Evolutionary conservation across 2,113 vertebrate species (phyloP).

Genomic region (Galbula dea): DNA sequence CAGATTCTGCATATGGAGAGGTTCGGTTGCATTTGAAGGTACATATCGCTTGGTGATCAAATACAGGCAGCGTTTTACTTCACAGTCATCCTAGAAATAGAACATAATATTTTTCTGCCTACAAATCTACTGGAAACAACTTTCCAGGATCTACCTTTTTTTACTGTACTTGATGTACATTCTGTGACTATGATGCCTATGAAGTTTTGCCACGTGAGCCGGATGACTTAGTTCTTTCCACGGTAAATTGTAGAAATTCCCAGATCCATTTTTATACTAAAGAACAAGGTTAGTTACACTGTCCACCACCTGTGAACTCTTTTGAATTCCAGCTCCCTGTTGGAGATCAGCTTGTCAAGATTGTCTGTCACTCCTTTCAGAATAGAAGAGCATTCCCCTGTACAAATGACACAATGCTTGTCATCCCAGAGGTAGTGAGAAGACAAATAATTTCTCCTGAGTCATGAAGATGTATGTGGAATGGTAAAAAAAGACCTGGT

Average conservation of each 20-base stretch:
- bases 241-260: neutral
- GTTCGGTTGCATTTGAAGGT: neutral
- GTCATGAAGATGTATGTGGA: neutral
- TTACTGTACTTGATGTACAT: conserved; percentile 27
- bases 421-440: conserved; percentile 29
- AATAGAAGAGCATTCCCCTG: neutral
- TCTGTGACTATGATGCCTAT: conserved; percentile 18
- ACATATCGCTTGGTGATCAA: neutral
- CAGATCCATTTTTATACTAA: neutral
- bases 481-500: neutral
- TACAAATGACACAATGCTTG: conserved; percentile 52
- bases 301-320: neutral
- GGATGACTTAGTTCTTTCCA: conserved; percentile 13
- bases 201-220: conserved; percentile 2
- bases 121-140: neutral
- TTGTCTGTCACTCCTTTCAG: neutral
- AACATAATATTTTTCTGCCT: neutral
- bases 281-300: neutral
- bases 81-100: neutral
- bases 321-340: neutral
- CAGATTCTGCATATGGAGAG: neutral
- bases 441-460: neutral
- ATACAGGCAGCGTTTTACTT: neutral
- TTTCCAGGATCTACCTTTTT: conserved; percentile 15
- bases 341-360: neutral